Base-by-base conservation (phyloP, 2,113 vertebrate genomes). In the Poecilia latipinna region DNA sequence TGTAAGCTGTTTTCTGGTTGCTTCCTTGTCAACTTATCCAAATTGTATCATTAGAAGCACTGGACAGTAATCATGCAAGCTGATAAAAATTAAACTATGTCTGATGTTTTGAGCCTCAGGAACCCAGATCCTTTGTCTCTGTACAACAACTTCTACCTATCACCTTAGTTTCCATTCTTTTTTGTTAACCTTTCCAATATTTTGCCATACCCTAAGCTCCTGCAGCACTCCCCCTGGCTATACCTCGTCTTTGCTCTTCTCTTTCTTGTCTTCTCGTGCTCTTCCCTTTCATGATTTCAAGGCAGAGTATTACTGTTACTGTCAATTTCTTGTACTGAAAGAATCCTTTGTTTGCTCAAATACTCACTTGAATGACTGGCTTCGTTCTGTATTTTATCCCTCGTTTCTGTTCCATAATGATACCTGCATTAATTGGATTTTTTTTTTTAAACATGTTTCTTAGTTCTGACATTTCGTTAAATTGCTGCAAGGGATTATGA, bases 381-480 rank as follows among this genome's bases (percentile, higher is more conserved):
- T 60, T 32, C 71, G 88, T 89, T 75, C 86, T 66, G 70, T 44
- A 77, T 84, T 84, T 69, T 33, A 2, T 64, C 29, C 13, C 19
- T 62, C 17, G 33, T 4, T 26, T 28, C 12, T 67, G 62, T 74
- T 68, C 64, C 26, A 66, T 75, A 71, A 76, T 80, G 62, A 67
- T 65, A 39, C 84, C 54, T 71, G 76, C 39, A 69, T 76, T 80
- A 77, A 74, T 85, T 71, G 85, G 68, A 81, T 64, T 75, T 61
- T 80, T 89, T 90, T 10, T 29, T 0, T 0, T 66, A 70, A 60
- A 75, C 44, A 35, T 33, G 44, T 13, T 76, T 44, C 44, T 66
- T 24, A 57, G 32, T 66, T 68, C 26, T 63, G 72, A 75, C 74
- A 86, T 67, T 31, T 57, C n/a, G 74, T 57, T 3, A 74, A 35